Evolutionary conservation across 2,113 vertebrate genomes (phyloP), one percentile per base, ranked within the genome.

Genomic region (Miniopterus natalensis): DNA sequence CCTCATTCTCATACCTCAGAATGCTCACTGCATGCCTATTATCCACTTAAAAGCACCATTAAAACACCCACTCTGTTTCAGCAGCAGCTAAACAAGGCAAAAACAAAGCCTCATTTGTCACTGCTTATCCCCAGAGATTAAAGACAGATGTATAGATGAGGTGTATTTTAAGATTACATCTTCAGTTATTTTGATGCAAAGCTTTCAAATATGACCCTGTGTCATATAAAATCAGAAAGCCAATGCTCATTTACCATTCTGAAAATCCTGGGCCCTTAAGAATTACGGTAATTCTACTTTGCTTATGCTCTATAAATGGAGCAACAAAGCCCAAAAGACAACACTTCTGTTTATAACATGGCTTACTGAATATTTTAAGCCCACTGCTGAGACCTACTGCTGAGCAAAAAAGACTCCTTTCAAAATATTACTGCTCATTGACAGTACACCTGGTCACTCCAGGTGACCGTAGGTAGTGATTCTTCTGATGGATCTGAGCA

Each of bases 81-180:
- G 61, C 66, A 66, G 23, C 5, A 90, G 71, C 59, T 96, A 84
- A 97, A 94, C 70, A 88, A 90, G 80, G 97, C 13, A 80, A 94
- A 94, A 97, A 92, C 29, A 40, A 92, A 96, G 68, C 45, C 79
- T 96, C 95, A 75, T 97, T 98, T 96, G 47, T 92, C 94, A 84
- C 45, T 75, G 96, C 65, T 95, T 96, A 77, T 94, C 81, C 42
- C 92, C 15, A 81, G 89, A 97, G 96, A 97, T 65, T 91, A 92
- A 97, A 97, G 92, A 89, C 21, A 91, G 90, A n/a, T 92, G 8
- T 12, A 94, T 75, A 90, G 94, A 96, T 84, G 92, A 90, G 90
- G 40, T 85, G n/a, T 81, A 81, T 73, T 84, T 88, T 88, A 66
- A 96, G 92, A 92, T 87, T 73, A 87, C 9, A 84, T 90, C 65